phyloP scores from a whole-genome alignment of 2,113 vertebrate species.

The Ictalurus punctatus region DNA sequence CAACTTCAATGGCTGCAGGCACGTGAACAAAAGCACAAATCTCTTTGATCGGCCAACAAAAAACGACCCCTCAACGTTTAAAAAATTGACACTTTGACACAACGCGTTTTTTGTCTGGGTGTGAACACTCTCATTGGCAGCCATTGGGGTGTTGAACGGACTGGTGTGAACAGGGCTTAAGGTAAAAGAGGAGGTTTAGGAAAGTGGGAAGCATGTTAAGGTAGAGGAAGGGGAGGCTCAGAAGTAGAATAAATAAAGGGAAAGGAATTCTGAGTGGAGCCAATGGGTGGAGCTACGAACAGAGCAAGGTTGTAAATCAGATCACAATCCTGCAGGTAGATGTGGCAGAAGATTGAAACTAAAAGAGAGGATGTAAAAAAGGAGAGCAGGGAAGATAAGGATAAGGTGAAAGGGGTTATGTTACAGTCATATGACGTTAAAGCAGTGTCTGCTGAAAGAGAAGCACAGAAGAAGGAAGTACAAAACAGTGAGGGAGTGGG shows the following conservation, averaged over 20 bases:
- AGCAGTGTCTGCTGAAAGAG: not conserved
- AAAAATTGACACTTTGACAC: too few relatives aligned
- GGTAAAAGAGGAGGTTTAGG: not conserved
- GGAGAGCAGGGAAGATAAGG: not conserved
- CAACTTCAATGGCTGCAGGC: too few relatives aligned
- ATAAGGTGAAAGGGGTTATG: conserved; percentile 44
- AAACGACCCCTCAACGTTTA: too few relatives aligned
- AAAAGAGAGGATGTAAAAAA: conserved; percentile 54
- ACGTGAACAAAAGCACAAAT: too few relatives aligned
- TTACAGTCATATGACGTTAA: conserved; percentile 4
- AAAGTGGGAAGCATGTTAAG: not conserved
- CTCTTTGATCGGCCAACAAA: too few relatives aligned
- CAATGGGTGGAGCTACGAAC: conserved; percentile 63
- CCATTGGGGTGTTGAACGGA: too few relatives aligned
- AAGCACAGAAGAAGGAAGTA: conserved; percentile 17
- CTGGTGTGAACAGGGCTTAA: not conserved
- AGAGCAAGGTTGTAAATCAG: conserved; percentile 61
- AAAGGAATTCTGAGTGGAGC: conserved; percentile 63
- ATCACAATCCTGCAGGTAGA: conserved; percentile 31
- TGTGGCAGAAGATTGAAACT: conserved; percentile 36
- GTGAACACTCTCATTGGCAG: too few relatives aligned
- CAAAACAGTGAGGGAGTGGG: conserved; percentile 32
- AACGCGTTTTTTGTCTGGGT: too few relatives aligned
- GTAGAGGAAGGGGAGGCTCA: not conserved
- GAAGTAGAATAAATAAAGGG: conserved; percentile 57